phyloP scores from a whole-genome alignment of 2,888 invertebrate genomes.

The Volucella inflata region DNA sequence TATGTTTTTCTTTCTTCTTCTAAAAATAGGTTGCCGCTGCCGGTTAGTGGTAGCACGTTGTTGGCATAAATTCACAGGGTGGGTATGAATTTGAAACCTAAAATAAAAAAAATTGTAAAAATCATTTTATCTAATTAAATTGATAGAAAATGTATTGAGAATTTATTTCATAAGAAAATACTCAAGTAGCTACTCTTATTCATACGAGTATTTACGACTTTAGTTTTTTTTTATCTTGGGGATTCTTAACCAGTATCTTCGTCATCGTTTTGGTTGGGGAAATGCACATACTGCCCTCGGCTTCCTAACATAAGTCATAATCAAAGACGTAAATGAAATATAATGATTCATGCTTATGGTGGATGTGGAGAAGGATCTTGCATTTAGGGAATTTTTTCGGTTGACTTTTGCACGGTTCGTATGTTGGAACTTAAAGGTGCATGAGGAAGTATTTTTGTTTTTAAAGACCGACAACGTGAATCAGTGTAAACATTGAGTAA shows the following conservation, averaged over 20 bases:
- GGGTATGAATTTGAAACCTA: constrained; percentile 30
- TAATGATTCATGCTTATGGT: constrained; percentile 45
- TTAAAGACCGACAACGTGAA: constrained; percentile 13
- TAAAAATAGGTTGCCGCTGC: constrained; percentile 45
- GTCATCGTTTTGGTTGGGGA: constrained; percentile 60
- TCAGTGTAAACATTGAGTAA: constrained; percentile 17
- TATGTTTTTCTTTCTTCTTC: constrained; percentile 25
- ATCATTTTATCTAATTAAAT: constrained; percentile 41
- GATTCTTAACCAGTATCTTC: constrained; percentile 56
- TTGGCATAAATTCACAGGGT: constrained; percentile 19
- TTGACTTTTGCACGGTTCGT: background rate
- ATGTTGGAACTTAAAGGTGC: constrained; percentile 36
- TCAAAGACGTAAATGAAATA: constrained; percentile 7
- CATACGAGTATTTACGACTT: background rate
- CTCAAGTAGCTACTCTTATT: too few relatives aligned
- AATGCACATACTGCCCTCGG: constrained; percentile 17
- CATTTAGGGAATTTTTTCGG: constrained; percentile 4
- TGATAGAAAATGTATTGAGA: constrained; percentile 2
- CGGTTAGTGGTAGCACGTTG: constrained; percentile 32
- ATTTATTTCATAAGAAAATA: background rate
- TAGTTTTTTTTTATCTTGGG: constrained; percentile 25
- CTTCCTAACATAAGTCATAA: constrained; percentile 29
- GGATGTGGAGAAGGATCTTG: constrained; percentile 13
- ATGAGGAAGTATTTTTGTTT: background rate
- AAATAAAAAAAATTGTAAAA: constrained; percentile 25